Percentiles rank a stretch among this genome's conserved stretches.
Evolutionary conservation across 2,113 vertebrate species (phyloP).

Genomic region (Pygoscelis antarcticus): DNA sequence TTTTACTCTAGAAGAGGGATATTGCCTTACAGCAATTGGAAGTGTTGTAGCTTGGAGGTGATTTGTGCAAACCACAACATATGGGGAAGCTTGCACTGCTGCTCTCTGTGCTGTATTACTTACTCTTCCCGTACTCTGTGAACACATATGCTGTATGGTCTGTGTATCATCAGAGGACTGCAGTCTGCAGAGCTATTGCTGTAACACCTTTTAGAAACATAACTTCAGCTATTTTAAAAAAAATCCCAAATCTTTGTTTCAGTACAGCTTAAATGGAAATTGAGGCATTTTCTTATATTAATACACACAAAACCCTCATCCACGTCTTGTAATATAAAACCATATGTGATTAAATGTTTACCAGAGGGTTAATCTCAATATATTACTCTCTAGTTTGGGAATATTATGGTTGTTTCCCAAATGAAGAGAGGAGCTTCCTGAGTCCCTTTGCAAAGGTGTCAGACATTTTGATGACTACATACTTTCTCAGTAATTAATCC

Average conservation of each 20-base stretch:
- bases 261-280: neutral
- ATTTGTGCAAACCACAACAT: neutral
- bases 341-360: neutral
- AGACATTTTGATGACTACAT: conserved; percentile 7
- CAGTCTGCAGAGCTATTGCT: neutral
- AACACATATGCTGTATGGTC: neutral
- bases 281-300: neutral
- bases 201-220: neutral
- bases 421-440: neutral
- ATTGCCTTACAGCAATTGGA: neutral
- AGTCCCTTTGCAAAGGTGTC: neutral
- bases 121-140: neutral
- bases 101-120: neutral
- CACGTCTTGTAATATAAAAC: neutral
- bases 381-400: conserved; percentile 21
- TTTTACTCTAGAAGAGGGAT: neutral
- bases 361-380: neutral
- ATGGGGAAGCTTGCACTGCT: neutral
- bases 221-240: neutral
- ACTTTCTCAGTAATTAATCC: conserved; percentile 23
- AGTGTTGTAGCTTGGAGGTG: neutral
- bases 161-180: neutral
- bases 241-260: neutral
- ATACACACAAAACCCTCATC: neutral
- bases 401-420: conserved; percentile 14